Conservation (phyloP, 1,140 invertebrate genomes). For the Drosophila kepulauana region DNA sequence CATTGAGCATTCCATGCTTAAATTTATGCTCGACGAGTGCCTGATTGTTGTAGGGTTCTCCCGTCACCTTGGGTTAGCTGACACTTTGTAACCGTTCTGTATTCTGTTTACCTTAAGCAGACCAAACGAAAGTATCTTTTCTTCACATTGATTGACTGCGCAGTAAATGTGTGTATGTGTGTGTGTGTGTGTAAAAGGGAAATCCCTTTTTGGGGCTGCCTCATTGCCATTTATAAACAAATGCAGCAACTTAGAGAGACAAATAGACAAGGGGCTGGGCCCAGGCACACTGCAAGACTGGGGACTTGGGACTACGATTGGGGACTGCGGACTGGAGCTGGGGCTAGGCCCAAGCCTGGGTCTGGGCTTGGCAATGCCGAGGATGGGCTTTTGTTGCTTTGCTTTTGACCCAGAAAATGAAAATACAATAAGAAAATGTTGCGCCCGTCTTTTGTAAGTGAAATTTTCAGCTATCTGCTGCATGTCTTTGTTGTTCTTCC, state of each 20-base stretch:
- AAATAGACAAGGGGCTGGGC: conserved; percentile 68
- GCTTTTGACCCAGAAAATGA: conserved; percentile 78
- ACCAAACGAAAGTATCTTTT: conserved; percentile 56
- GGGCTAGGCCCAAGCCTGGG: conserved; percentile 43
- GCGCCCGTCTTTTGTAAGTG: conserved; percentile 75
- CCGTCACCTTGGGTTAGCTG: conserved; percentile 17
- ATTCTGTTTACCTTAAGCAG: conserved; percentile 49
- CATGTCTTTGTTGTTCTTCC: conserved; percentile 38
- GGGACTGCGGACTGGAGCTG: conserved; percentile 35
- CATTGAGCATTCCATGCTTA: conserved; percentile 63
- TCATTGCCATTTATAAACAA: conserved; percentile 59
- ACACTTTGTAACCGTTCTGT: conserved; percentile 58
- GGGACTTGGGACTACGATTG: conserved; percentile 19
- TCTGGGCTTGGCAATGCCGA: conserved; percentile 66
- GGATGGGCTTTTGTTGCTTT: conserved; percentile 65
- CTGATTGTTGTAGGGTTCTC: conserved; percentile 51
- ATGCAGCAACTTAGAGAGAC: conserved; percentile 45
- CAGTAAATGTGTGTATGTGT: conserved; percentile 23
- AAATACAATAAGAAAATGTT: conserved; percentile 82
- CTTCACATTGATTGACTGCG: conserved; percentile 45
- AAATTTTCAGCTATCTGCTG: conserved; percentile 69
- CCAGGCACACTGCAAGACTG: conserved; percentile 14
- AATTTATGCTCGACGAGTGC: conserved; percentile 66
- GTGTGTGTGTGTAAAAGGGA: conserved; percentile 67
- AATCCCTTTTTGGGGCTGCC: conserved; percentile 69